Evolutionary conservation across 2,113 vertebrate species (phyloP).

Genomic region (Barbus barbus): DNA sequence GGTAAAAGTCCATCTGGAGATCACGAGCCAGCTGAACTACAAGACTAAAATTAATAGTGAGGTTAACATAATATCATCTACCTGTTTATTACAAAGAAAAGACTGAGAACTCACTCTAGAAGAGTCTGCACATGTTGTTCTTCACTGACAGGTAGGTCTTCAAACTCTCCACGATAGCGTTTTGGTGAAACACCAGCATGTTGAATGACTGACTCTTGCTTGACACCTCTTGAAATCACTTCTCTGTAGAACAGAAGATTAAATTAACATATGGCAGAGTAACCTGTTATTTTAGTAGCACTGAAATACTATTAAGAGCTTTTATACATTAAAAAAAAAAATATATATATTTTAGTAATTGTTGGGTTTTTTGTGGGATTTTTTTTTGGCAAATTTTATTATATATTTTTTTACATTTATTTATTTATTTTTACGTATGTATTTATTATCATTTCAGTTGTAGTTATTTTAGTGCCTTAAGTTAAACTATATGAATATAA

Average conservation of each 20-base stretch:
- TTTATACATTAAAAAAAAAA: too few relatives aligned
- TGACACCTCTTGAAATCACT: slow-evolving; percentile 86
- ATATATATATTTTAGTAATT: too few relatives aligned
- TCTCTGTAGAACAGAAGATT: slow-evolving; percentile 70
- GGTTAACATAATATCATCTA: not conserved
- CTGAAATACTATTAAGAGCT: too few relatives aligned
- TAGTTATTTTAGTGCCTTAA: too few relatives aligned
- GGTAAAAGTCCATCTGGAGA: slow-evolving; percentile 95
- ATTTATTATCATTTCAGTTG: too few relatives aligned
- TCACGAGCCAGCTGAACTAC: slow-evolving; percentile 95
- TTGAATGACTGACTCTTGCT: slow-evolving; percentile 94
- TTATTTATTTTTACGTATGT: too few relatives aligned
- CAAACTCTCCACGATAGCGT: slow-evolving; percentile 83
- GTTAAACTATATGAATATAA: too few relatives aligned
- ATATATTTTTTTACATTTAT: too few relatives aligned
- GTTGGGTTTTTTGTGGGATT: too few relatives aligned
- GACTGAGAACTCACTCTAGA: slow-evolving; percentile 83
- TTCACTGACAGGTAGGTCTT: slow-evolving; percentile 85
- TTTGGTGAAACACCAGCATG: slow-evolving; percentile 94
- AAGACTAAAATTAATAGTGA: slow-evolving; percentile 73
- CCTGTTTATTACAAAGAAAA: not conserved
- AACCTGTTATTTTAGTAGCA: too few relatives aligned
- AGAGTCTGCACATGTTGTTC: slow-evolving; percentile 87
- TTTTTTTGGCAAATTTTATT: too few relatives aligned
- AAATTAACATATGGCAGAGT: too few relatives aligned